These are phyloP conservation scores for Protobothrops flavoviridis DNA, from an alignment of 2,113 vertebrate species.

Conservation along the genomic window DNA sequence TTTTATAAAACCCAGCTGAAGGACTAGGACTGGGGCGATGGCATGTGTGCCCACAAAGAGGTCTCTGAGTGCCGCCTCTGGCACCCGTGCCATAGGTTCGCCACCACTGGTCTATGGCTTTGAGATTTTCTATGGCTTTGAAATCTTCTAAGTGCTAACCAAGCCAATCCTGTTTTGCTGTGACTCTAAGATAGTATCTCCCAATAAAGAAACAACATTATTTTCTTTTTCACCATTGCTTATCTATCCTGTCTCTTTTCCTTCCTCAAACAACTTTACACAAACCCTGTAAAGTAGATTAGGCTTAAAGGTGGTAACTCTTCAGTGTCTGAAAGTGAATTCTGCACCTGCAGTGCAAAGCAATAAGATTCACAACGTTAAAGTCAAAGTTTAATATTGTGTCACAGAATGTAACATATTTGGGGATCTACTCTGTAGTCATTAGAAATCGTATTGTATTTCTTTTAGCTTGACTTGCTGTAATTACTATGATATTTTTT, in stretches of 20 bases:
- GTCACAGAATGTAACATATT: neutral
- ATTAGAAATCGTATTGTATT: neutral
- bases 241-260: neutral
- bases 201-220: neutral
- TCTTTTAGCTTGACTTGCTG: neutral
- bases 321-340: neutral
- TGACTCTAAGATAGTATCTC: neutral
- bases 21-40: too few relatives aligned
- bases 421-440: neutral
- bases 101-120: too few relatives aligned
- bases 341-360: neutral
- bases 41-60: too few relatives aligned
- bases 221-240: neutral
- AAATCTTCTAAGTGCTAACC: neutral
- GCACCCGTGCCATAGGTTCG: too few relatives aligned
- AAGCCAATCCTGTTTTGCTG: neutral
- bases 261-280: neutral
- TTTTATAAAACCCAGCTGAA: too few relatives aligned
- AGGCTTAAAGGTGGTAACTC: neutral
- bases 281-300: neutral
- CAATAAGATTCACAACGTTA: neutral
- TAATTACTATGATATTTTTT: neutral
- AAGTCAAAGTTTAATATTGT: neutral
- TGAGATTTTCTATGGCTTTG: neutral
- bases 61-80: too few relatives aligned